These are phyloP conservation scores for Augochlora pura DNA, from an alignment of 1,140 invertebrate species.

Conservation along the genomic window DNA sequence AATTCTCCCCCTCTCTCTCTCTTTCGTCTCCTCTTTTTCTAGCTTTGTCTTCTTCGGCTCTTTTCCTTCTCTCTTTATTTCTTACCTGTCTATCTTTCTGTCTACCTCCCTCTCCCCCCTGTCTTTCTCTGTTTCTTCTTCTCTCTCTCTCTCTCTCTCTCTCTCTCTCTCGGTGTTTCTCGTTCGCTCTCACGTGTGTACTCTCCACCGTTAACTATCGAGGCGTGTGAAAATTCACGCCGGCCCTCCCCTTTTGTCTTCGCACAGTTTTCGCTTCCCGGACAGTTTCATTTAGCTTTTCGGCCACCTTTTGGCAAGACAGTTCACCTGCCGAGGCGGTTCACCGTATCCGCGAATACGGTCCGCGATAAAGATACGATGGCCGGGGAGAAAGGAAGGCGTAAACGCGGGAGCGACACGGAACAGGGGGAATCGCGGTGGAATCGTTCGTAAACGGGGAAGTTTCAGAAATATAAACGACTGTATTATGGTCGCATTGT, in stretches of 20 bases:
- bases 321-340: conserved; percentile 52
- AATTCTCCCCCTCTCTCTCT: conserved; percentile 1
- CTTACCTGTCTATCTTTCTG: not conserved
- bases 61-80: not conserved
- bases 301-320: conserved; percentile 5
- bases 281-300: conserved; percentile 30
- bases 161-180: too few relatives aligned
- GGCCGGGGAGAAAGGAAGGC: not conserved
- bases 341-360: not conserved
- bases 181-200: too few relatives aligned
- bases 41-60: too few relatives aligned
- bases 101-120: not conserved
- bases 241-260: conserved; percentile 70
- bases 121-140: too few relatives aligned
- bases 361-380: not conserved
- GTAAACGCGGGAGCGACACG: not conserved
- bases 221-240: conserved; percentile 73
- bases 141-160: too few relatives aligned
- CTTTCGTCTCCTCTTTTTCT: too few relatives aligned
- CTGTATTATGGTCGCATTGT: not conserved
- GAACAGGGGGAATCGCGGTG: not conserved
- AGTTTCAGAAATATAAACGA: not conserved
- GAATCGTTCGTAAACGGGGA: conserved; percentile 8
- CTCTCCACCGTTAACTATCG: conserved; percentile 24
- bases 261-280: conserved; percentile 55